Base-by-base conservation (phyloP, 2,888 invertebrate species). In the Steromphala cineraria region DNA sequence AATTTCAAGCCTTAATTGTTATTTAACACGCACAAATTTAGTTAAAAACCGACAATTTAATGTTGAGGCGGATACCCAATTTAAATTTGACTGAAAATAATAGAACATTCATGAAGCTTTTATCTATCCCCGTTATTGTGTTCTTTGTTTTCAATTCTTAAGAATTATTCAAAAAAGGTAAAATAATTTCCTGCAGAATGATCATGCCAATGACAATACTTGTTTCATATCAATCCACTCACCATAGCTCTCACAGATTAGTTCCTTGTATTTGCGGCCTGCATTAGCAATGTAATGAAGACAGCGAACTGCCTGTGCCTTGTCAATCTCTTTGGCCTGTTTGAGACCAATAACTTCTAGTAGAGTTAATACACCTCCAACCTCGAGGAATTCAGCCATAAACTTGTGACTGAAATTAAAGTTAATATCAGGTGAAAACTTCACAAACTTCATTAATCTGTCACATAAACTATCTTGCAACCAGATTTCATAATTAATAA, bases 241-340 rank as follows among this genome's bases (percentile, higher is more conserved):
- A 93, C 93, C 93, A 88, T 93, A 93, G 80, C 93, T 93, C 87
- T 93, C 93, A 89, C 93, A 93, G 31, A 93, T 92, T 0, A 93
- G 89, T 85, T 93, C 93, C 81, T 93, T 93, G 87, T 93, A 93
- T 84, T 92, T 92, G 76, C 93, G 87, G 8, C 93, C 93, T 71
- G 93, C 91, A 86, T 92, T 91, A 15, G 92, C 92, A 62, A 93
- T 89, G 85, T 87, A 89, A 40, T 89, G 90, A 8, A 93, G 84
- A 76, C 92, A 90, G 74, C 84, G 87, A 24, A 93, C 83, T 4
- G 93, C 91, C 79, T 92, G 90, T 21, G 89, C 81, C 82, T 93
- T 93, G 84, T 93, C 92, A n/a, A 79, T 81, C 80, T 93, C 93
- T 53, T 90, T 91, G 0, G 92, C 91, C 85, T 93, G 93, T 82